Evolutionary conservation across 2,113 vertebrate species (phyloP).

Genomic region (Podarcis muralis): DNA sequence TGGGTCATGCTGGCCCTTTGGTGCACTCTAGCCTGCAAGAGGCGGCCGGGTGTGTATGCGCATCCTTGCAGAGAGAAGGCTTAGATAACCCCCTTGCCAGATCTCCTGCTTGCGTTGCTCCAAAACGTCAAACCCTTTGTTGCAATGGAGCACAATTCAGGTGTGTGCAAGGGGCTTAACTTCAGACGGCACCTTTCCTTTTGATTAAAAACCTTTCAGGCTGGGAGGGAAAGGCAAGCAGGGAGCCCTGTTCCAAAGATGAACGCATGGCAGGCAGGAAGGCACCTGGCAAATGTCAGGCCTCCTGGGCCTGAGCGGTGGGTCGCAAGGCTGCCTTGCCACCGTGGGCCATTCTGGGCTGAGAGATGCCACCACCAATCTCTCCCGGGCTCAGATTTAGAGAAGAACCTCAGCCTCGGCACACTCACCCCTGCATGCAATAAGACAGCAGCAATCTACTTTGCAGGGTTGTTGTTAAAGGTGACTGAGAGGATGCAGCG

Average conservation of each 20-base stretch:
- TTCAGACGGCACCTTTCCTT: background rate
- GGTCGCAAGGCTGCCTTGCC: too few relatives aligned
- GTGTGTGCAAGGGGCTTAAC: background rate
- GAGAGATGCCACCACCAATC: background rate
- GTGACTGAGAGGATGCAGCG: background rate
- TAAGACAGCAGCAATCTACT: background rate
- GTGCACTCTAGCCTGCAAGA: background rate
- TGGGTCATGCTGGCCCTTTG: background rate
- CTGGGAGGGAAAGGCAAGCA: background rate
- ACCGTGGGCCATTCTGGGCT: background rate
- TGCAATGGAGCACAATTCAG: background rate
- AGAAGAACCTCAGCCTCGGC: background rate
- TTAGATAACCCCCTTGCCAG: too few relatives aligned
- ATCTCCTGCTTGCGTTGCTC: too few relatives aligned
- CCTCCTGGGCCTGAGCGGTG: background rate
- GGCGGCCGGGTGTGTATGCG: background rate
- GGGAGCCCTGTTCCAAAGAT: background rate
- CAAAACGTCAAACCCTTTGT: background rate
- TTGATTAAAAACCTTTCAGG: background rate
- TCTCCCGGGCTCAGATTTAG: background rate
- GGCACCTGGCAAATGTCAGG: background rate
- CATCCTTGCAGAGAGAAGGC: background rate
- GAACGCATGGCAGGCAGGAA: accelerated
- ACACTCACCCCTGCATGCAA: background rate
- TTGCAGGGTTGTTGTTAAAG: background rate